Evolutionary conservation across 2,797 vertebrate genomes (phyloP).

Genomic region (Leptoclinus maculatus): DNA sequence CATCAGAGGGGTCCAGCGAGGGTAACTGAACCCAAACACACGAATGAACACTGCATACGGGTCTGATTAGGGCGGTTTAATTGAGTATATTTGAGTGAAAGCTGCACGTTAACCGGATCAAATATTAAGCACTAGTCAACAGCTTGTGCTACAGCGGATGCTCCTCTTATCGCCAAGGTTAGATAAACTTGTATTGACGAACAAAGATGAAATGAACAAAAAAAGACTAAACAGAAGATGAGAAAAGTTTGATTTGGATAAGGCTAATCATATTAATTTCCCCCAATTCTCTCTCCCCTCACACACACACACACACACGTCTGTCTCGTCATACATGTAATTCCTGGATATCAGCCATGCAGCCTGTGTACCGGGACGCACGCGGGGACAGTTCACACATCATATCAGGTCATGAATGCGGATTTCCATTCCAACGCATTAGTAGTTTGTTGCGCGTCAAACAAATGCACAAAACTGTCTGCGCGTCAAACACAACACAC

Average conservation of each 20-base stretch:
- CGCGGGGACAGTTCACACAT: conserved; percentile 25
- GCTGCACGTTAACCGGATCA: conserved; percentile 54
- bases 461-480: conserved; percentile 35
- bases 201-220: not conserved
- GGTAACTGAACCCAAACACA: conserved; percentile 18
- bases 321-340: conserved; percentile 40
- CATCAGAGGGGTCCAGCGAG: conserved; percentile 42
- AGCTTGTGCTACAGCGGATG: conserved; percentile 47
- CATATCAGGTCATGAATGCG: conserved; percentile 38
- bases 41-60: conserved; percentile 1
- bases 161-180: conserved; percentile 63
- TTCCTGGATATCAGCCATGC: conserved; percentile 43
- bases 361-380: not conserved
- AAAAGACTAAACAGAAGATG: not conserved
- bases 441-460: conserved; percentile 62
- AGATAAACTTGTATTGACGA: conserved; percentile 21
- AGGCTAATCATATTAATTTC: not conserved
- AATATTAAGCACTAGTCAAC: conserved; percentile 50
- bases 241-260: conserved; percentile 45
- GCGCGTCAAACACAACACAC: not conserved
- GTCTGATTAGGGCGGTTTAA: conserved; percentile 22
- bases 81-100: conserved; percentile 28
- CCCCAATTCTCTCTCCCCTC: not conserved
- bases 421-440: conserved; percentile 45
- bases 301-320: not conserved